Evolutionary conservation across 2,797 vertebrate species (phyloP), one percentile per base, ranked within the genome.

Genomic region (Potorous gilbertii): DNA sequence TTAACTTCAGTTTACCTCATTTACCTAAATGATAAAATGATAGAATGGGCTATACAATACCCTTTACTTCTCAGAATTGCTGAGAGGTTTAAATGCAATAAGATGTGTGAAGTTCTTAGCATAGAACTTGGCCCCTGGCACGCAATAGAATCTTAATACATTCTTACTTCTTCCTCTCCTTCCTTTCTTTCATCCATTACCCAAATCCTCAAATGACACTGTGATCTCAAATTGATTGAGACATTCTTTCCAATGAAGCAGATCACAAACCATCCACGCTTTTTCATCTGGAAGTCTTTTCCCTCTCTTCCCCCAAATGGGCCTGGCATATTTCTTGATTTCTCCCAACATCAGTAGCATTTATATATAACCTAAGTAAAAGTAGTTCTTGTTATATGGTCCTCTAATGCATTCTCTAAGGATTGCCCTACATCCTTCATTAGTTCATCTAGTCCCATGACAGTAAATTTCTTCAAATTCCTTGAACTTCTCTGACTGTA

Each of bases 21-120:
- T 94, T 96, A 91, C n/a, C 55, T 13, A 91, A 94, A 16, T 1
- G 93, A 92, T 94, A 95, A 95, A 96, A 93, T 91, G 52, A 52
- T 91, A 54, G 40, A 59, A 59, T 81, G 34, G 66, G 11, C 40
- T 24, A 40, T 46, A 81, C 24, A 81, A 40, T 54, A 62, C 54
- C 55, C 91, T 1, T 55, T 96, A 91, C 46, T 74, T 94, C 40
- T 62, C 54, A 55, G 56, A 12, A 24, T 81, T 14, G 16, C 90
- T 90, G 54, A 90, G 24, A 90, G n/a, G 95, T 40, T 56, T 46
- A 40, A 52, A 59, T 92, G 2, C 34, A 40, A 92, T 89, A 90
- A 24, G 28, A 81, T 24, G 54, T 56, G 56, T 34, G 54, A 27
- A 5, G 8, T 28, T 11, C 27, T 4, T 90, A 90, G 31, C 18